A percentile compares a stretch with the other conserved stretches of the same genome.
These are phyloP conservation scores for Phyllostomus discolor DNA, from an alignment of 2,113 vertebrate species.

Conservation along the genomic window DNA sequence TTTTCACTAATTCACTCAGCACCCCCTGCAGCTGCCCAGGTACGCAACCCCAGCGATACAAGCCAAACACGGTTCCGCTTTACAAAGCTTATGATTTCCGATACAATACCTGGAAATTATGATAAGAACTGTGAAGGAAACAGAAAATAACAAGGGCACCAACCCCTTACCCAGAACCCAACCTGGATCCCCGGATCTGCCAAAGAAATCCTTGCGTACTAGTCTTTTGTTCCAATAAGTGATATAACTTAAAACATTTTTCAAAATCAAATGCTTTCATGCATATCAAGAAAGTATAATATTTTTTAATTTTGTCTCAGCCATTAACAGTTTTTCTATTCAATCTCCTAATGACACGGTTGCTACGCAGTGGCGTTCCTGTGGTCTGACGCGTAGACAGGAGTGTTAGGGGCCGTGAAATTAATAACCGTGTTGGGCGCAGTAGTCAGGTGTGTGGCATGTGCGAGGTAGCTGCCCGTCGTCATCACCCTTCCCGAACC, in stretches of 20 bases:
- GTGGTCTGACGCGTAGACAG: not conserved
- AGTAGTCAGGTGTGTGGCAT: not conserved
- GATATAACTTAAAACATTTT: not conserved
- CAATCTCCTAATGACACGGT: not conserved
- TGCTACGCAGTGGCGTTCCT: not conserved
- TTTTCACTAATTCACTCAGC: not conserved
- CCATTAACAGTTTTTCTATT: not conserved
- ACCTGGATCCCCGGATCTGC: not conserved
- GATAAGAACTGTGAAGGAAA: not conserved
- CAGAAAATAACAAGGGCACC: not conserved
- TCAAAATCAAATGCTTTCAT: not conserved
- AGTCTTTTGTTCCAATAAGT: not conserved
- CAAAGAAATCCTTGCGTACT: not conserved
- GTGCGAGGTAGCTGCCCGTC: not conserved
- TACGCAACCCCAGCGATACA: not conserved
- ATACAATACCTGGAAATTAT: not conserved
- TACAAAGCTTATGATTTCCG: not conserved
- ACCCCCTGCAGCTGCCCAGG: not conserved
- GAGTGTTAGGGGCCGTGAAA: not conserved
- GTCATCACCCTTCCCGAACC: not conserved
- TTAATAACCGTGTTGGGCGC: not conserved
- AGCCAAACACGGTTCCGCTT: not conserved
- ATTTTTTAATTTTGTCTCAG: not conserved
- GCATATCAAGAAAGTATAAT: not conserved
- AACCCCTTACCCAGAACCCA: not conserved